Evolutionary conservation across 2,113 vertebrate species (phyloP).

Genomic region (Nanorana parkeri): DNA sequence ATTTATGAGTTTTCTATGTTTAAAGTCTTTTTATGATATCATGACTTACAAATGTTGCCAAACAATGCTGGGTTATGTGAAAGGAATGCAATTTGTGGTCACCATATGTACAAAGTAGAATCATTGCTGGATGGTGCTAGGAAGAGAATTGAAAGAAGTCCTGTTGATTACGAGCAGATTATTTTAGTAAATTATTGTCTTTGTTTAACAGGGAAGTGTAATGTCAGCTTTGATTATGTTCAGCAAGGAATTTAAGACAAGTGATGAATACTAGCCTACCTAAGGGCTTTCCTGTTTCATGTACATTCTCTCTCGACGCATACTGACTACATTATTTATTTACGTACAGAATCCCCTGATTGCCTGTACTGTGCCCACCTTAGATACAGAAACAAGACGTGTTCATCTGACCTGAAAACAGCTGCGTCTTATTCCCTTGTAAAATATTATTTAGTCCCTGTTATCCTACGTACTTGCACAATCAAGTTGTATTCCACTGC

Average conservation of each 20-base stretch:
- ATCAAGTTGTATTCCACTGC: neutral
- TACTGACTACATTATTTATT: slow-evolving; percentile 47
- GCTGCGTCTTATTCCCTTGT: slow-evolving; percentile 3
- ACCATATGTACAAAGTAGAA: slow-evolving; percentile 14
- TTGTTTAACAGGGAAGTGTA: slow-evolving; percentile 37
- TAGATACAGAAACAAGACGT: slow-evolving; percentile 37
- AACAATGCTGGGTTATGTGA: neutral
- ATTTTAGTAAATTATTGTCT: slow-evolving; percentile 46
- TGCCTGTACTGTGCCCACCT: slow-evolving; percentile 38
- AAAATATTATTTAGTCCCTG: slow-evolving; percentile 6
- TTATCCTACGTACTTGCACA: slow-evolving; percentile 18
- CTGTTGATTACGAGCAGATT: slow-evolving; percentile 42
- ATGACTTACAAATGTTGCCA: slow-evolving; percentile 18
- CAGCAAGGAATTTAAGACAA: slow-evolving; percentile 49
- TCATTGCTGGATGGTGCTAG: slow-evolving; percentile 6
- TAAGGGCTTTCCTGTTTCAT: slow-evolving; percentile 41
- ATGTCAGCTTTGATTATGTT: slow-evolving; percentile 50
- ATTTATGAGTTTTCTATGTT: neutral
- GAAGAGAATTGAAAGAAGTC: slow-evolving; percentile 24
- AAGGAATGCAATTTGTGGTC: slow-evolving; percentile 6
- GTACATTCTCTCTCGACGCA: slow-evolving; percentile 35
- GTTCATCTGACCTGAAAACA: slow-evolving; percentile 40
- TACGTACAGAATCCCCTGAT: slow-evolving; percentile 40
- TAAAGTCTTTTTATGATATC: neutral
- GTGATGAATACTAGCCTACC: slow-evolving; percentile 49